Evolutionary conservation across 2,113 vertebrate species (phyloP).

Genomic region (Periophthalmus modestus): DNA sequence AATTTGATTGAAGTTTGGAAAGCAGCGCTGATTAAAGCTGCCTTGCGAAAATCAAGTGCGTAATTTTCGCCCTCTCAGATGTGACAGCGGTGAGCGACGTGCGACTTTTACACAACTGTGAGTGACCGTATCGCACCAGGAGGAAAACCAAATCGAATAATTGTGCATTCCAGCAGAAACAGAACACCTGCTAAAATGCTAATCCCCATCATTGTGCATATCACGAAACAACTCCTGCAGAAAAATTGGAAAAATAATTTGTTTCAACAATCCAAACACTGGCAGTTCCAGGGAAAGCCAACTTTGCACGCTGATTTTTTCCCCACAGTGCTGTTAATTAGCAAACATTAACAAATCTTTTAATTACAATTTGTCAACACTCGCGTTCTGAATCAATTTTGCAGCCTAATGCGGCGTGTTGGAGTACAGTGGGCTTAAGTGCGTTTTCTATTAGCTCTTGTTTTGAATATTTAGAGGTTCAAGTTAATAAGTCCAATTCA

Average conservation of each 20-base stretch:
- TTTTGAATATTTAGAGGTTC: conserved; percentile 34
- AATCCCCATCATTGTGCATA: conserved; percentile 73
- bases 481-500: conserved; percentile 29
- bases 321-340: conserved; percentile 77
- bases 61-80: conserved; percentile 25
- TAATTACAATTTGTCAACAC: conserved; percentile 79
- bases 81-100: background rate
- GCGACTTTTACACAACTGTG: conserved; percentile 10
- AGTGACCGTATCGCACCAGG: conserved; percentile 38
- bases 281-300: conserved; percentile 61
- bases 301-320: conserved; percentile 75
- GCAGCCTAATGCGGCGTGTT: conserved; percentile 54
- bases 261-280: conserved; percentile 54
- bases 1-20: conserved; percentile 25
- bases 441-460: conserved; percentile 54
- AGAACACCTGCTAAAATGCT: conserved; percentile 71
- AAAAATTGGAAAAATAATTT: conserved; percentile 54
- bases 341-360: conserved; percentile 77
- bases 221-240: conserved; percentile 49
- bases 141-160: conserved; percentile 57
- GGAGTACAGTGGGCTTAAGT: conserved; percentile 40
- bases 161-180: conserved; percentile 70
- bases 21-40: conserved; percentile 27
- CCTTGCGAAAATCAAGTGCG: conserved; percentile 15
- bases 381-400: conserved; percentile 68